Conservation (phyloP, 1,140 invertebrate species). For the Oryzaephilus surinamensis region DNA sequence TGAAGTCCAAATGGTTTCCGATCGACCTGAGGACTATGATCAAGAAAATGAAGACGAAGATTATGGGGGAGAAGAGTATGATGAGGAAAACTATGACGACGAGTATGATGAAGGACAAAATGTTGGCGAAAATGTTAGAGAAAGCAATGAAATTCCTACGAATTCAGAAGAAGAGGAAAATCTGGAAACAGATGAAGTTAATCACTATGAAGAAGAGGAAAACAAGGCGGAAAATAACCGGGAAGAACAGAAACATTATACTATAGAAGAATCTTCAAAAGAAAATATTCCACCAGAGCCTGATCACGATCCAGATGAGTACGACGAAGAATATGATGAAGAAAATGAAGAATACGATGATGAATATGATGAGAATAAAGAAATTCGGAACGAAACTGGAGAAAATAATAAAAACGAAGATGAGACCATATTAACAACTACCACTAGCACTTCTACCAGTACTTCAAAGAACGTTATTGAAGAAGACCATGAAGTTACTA, state of each 20-base stretch:
- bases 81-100: conserved; percentile 10
- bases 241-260: neutral
- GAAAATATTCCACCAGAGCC: neutral
- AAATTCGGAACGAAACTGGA: conserved; percentile 1
- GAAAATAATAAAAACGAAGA: conserved; percentile 2
- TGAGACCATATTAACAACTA: too few relatives aligned
- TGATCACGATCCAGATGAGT: conserved; percentile 2
- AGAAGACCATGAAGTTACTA: too few relatives aligned
- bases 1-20: too few relatives aligned
- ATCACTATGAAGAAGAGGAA: neutral
- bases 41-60: conserved; percentile 13
- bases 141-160: neutral
- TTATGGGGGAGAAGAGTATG: conserved; percentile 19
- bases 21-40: conserved; percentile 11
- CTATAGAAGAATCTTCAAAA: neutral
- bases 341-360: conserved; percentile 12
- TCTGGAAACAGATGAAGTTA: neutral
- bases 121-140: conserved; percentile 1
- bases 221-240: neutral
- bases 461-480: too few relatives aligned
- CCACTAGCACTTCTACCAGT: too few relatives aligned
- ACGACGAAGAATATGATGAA: conserved; percentile 11
- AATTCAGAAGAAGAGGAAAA: neutral
- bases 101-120: conserved; percentile 7
- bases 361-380: conserved; percentile 4